These are phyloP conservation scores for Eudyptes chrysolophus DNA, from an alignment of 2,113 vertebrate genomes.

Conservation along the genomic window DNA sequence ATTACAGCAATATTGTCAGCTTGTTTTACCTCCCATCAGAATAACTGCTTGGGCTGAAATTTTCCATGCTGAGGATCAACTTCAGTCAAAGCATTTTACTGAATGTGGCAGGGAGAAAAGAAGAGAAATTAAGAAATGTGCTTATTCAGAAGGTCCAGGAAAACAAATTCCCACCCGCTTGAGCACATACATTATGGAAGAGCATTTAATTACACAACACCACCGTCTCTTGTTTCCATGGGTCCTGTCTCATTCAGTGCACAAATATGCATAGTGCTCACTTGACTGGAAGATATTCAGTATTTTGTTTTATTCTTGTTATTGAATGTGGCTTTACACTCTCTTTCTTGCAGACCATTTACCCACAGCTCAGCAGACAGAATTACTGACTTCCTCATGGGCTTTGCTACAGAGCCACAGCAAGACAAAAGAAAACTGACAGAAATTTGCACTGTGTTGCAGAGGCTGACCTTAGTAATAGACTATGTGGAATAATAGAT, in stretches of 20 bases:
- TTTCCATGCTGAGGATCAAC: background rate
- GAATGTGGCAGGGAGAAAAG: background rate
- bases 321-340: background rate
- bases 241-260: background rate
- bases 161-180: background rate
- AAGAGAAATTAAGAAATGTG: background rate
- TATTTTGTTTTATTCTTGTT: background rate
- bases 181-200: background rate
- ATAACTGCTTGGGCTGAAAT: background rate
- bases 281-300: background rate
- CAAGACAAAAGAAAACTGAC: constrained; percentile 20
- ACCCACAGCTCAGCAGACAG: background rate
- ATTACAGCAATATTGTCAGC: background rate
- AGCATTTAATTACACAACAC: background rate
- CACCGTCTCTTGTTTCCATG: background rate
- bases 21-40: background rate
- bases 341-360: background rate
- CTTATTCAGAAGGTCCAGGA: background rate
- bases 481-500: constrained; percentile 1
- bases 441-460: constrained; percentile 1
- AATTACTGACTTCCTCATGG: background rate
- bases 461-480: constrained; percentile 43
- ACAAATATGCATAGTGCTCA: background rate
- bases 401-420: background rate
- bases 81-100: background rate